These are phyloP conservation scores for Heliconius hortense DNA, from an alignment of 2,888 invertebrate species.

Conservation along the genomic window DNA sequence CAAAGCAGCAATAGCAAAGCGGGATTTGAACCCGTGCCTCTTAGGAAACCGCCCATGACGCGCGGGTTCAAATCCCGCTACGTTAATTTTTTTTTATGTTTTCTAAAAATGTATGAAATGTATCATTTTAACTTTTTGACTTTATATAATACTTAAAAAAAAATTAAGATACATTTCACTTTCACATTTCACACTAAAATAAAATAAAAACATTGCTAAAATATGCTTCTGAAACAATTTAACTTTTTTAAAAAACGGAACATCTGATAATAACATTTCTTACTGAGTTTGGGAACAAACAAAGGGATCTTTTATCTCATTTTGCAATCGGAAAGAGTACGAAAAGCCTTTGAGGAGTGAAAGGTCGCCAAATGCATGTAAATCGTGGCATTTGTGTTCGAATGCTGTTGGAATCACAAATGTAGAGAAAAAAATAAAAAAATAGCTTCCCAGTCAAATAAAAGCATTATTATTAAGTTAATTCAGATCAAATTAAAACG, in stretches of 20 bases:
- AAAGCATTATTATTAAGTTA: neutral
- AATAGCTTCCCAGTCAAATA: neutral
- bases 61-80: too few relatives aligned
- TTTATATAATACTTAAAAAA: too few relatives aligned
- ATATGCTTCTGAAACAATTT: neutral
- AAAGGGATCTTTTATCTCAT: slow-evolving; percentile 34
- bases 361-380: slow-evolving; percentile 32
- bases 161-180: too few relatives aligned
- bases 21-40: too few relatives aligned
- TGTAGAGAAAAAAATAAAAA: neutral
- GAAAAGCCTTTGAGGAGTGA: slow-evolving; percentile 23
- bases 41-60: too few relatives aligned
- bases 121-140: too few relatives aligned
- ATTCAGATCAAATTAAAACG: neutral
- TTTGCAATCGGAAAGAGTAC: slow-evolving; percentile 33
- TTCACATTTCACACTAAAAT: neutral
- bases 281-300: slow-evolving; percentile 13
- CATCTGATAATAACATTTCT: slow-evolving; percentile 11
- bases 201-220: neutral
- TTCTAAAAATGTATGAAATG: too few relatives aligned
- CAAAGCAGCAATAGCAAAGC: too few relatives aligned
- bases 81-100: too few relatives aligned
- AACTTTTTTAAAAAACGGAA: neutral
- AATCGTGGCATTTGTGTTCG: slow-evolving; percentile 30
- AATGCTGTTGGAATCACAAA: slow-evolving; percentile 10